Conservation (phyloP, 1,140 invertebrate genomes). For the Schlechtendalia chinensis region DNA sequence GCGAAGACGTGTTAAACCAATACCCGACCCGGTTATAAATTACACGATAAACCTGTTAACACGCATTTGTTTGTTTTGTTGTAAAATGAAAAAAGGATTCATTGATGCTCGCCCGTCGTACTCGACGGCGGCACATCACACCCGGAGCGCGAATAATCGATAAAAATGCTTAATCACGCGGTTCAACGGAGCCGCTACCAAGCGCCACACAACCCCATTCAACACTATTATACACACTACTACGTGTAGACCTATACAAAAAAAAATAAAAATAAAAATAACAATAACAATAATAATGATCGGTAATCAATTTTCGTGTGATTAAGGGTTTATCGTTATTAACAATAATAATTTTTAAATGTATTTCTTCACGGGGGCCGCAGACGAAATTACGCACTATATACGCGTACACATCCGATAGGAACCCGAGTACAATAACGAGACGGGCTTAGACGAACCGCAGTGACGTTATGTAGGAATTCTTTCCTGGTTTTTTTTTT, state of each 20-base stretch:
- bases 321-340: not conserved
- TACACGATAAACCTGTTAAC: constrained; percentile 20
- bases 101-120: constrained; percentile 10
- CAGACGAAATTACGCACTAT: not conserved
- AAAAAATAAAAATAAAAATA: no score
- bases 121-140: not conserved
- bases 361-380: not conserved
- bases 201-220: not conserved
- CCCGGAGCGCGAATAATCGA: constrained; percentile 11
- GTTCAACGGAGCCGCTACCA: constrained; percentile 11
- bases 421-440: no score
- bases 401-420: no score
- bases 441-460: no score
- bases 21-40: constrained; percentile 19
- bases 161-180: constrained; percentile 32
- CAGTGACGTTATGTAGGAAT: no score
- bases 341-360: not conserved
- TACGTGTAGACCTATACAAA: not conserved
- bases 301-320: constrained; percentile 9
- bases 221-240: no score
- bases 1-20: not conserved
- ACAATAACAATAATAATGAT: not conserved
- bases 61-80: constrained; percentile 21
- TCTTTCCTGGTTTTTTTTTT: no score
- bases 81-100: not conserved